Conservation (phyloP, 2,113 vertebrate species). For the Polypterus bichir region DNA sequence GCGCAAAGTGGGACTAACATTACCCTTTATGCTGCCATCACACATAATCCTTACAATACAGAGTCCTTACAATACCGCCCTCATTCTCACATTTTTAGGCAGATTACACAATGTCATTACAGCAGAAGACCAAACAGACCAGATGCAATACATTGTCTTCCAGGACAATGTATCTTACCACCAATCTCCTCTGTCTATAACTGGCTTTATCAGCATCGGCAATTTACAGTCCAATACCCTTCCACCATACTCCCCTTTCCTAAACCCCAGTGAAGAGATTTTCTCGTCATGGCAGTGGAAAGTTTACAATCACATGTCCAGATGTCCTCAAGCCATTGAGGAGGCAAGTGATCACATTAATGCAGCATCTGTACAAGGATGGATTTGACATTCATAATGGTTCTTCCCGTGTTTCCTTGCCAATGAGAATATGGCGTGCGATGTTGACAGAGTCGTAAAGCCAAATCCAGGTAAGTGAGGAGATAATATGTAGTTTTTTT, state of each 20-base stretch:
- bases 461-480: constrained; percentile 3
- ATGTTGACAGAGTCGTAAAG: constrained; percentile 6
- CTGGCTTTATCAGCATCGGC: constrained; percentile 8
- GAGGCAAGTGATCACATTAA: constrained; percentile 1
- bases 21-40: not conserved
- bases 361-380: constrained; percentile 6
- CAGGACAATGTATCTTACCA: constrained; percentile 19
- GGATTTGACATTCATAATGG: not conserved
- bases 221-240: constrained; percentile 9
- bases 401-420: not conserved
- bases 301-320: not conserved
- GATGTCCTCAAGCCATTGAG: not conserved
- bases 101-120: constrained; percentile 11
- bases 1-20: not conserved
- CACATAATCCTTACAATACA: constrained; percentile 7
- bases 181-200: constrained; percentile 14
- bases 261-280: no score
- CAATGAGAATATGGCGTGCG: constrained; percentile 7
- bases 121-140: constrained; percentile 11
- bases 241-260: constrained; percentile 9
- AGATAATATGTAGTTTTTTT: constrained; percentile 1
- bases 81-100: constrained; percentile 10
- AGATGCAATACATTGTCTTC: constrained; percentile 17
- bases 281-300: not conserved
- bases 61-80: not conserved